Evolutionary conservation across 2,113 vertebrate genomes (phyloP).

Genomic region (Elanus axillaris): DNA sequence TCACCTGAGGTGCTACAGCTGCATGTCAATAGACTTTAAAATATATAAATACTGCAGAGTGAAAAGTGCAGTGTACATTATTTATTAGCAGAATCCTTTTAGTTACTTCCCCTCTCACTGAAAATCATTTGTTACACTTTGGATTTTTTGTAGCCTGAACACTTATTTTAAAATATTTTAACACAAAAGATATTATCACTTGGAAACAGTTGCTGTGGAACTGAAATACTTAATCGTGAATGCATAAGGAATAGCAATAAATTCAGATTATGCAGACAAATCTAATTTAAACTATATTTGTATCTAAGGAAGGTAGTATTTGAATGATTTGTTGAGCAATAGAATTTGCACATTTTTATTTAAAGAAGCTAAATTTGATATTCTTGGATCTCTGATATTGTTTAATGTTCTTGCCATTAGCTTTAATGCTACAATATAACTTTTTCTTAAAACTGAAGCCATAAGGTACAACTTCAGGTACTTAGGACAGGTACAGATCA

Average conservation of each 20-base stretch:
- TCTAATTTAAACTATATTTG: neutral
- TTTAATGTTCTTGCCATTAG: neutral
- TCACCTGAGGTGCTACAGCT: neutral
- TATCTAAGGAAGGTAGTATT: neutral
- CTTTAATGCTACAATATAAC: neutral
- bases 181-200: fast-evolving
- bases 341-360: neutral
- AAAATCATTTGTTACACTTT: neutral
- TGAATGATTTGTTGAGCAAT: neutral
- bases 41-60: neutral
- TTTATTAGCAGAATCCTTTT: neutral
- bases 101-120: neutral
- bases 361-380: neutral
- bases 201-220: neutral
- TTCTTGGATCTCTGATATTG: neutral
- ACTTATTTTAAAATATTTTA: neutral
- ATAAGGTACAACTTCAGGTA: neutral
- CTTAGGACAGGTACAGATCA: neutral
- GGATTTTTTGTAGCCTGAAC: neutral
- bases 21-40: neutral
- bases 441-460: neutral
- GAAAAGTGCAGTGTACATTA: neutral
- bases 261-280: neutral
- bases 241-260: neutral
- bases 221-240: neutral